Percentiles rank a stretch among this genome's conserved stretches.
Evolutionary conservation across 2,113 vertebrate species (phyloP).

Genomic region (Nibea coibor): DNA sequence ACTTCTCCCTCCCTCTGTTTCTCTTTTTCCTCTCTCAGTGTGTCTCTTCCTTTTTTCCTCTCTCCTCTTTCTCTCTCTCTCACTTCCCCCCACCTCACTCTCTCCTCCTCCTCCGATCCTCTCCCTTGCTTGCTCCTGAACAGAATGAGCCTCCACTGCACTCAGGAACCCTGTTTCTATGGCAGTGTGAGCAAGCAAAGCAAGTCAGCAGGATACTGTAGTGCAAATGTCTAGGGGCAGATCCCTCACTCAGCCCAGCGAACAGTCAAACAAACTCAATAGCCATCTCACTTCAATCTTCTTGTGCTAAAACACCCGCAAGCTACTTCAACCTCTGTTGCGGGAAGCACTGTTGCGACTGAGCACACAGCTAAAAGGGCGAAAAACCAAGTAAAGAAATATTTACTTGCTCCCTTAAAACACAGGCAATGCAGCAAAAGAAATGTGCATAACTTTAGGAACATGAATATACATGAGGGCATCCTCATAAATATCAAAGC

Average conservation of each 20-base stretch:
- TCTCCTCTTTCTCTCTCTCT: slow-evolving; percentile 1
- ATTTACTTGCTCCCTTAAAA: slow-evolving; percentile 34
- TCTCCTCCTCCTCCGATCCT: slow-evolving; percentile 66
- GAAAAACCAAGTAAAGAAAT: slow-evolving; percentile 13
- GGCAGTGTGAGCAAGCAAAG: slow-evolving; percentile 79
- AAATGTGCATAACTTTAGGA: slow-evolving; percentile 68
- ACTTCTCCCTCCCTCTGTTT: slow-evolving; percentile 39
- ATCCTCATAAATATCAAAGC: slow-evolving; percentile 84
- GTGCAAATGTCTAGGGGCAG: slow-evolving; percentile 81
- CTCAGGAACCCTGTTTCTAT: slow-evolving; percentile 83
- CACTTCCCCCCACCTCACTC: not conserved
- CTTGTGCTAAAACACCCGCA: slow-evolving; percentile 41
- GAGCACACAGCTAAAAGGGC: slow-evolving; percentile 1
- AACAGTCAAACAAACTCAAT: slow-evolving; percentile 65
- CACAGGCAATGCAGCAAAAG: slow-evolving; percentile 66
- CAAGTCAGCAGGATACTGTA: slow-evolving; percentile 81
- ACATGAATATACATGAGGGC: slow-evolving; percentile 76
- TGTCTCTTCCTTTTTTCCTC: not conserved
- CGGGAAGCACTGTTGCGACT: not conserved
- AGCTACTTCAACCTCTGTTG: slow-evolving; percentile 56
- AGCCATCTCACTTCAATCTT: slow-evolving; percentile 59
- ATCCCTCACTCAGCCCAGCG: slow-evolving; percentile 71
- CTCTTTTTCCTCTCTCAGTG: not conserved
- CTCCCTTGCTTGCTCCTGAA: slow-evolving; percentile 75
- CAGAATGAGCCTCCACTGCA: slow-evolving; percentile 81